These are phyloP conservation scores for Eupelmus urozonus DNA, from an alignment of 2,888 invertebrate genomes.

Conservation along the genomic window DNA sequence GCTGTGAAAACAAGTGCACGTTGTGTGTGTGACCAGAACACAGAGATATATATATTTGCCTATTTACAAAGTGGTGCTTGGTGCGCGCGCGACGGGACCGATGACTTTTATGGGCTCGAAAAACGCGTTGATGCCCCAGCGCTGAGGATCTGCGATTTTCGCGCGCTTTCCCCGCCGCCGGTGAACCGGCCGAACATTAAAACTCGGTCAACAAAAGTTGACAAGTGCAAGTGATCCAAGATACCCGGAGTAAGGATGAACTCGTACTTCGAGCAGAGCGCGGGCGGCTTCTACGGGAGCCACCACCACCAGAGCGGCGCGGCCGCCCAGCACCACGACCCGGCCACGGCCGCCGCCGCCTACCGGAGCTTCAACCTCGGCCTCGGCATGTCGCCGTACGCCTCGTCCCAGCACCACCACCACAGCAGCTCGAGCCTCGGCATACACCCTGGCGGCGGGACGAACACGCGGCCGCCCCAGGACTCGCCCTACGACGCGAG, in stretches of 20 bases:
- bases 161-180: slow-evolving; percentile 32
- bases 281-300: slow-evolving; percentile 91
- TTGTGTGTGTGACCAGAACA: not conserved
- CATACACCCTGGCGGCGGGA: slow-evolving; percentile 83
- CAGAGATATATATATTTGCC: not conserved
- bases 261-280: slow-evolving; percentile 96
- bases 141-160: slow-evolving; percentile 27
- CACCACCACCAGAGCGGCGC: slow-evolving; percentile 89
- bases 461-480: slow-evolving; percentile 88
- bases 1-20: slow-evolving; percentile 33
- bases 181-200: too few species aligned
- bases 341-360: slow-evolving; percentile 83
- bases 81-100: slow-evolving; percentile 61
- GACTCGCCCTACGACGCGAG: slow-evolving; percentile 95
- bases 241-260: slow-evolving; percentile 80
- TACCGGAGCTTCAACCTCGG: slow-evolving; percentile 93
- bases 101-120: slow-evolving; percentile 73
- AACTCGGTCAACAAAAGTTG: slow-evolving; percentile 3
- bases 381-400: slow-evolving; percentile 91
- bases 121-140: slow-evolving; percentile 62
- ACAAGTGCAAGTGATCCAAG: slow-evolving; percentile 64
- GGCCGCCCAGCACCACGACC: slow-evolving; percentile 85
- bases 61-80: not conserved
- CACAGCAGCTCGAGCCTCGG: slow-evolving; percentile 79
- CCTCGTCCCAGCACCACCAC: slow-evolving; percentile 83